phyloP scores from a whole-genome alignment of 1,140 invertebrate species.

The Asobara japonica region DNA sequence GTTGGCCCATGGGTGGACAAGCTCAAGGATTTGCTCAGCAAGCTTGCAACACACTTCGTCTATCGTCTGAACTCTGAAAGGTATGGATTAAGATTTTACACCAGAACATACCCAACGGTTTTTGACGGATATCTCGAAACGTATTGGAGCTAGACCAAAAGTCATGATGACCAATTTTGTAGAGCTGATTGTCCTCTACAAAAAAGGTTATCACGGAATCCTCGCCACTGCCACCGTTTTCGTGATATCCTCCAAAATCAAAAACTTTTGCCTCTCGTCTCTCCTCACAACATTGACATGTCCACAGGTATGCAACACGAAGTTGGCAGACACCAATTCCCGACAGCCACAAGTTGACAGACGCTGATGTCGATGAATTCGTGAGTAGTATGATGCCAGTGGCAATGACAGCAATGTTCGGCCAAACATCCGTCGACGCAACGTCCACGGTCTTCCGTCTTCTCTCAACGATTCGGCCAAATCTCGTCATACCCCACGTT shows the following conservation, averaged over 20 bases:
- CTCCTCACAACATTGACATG: too few species aligned
- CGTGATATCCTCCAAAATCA: too few species aligned
- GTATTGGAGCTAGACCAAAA: too few species aligned
- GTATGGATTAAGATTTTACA: too few species aligned
- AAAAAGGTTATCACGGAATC: too few species aligned
- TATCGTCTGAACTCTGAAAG: slow-evolving; percentile 72
- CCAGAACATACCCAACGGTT: too few species aligned
- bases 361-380: slow-evolving; percentile 85
- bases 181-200: too few species aligned
- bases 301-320: too few species aligned
- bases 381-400: slow-evolving; percentile 78
- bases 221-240: too few species aligned
- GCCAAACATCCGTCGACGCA: slow-evolving; percentile 74
- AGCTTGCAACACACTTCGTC: slow-evolving; percentile 71
- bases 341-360: slow-evolving; percentile 76
- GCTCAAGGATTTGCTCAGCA: slow-evolving; percentile 72
- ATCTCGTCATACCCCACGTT: slow-evolving; percentile 83
- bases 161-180: too few species aligned
- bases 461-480: slow-evolving; percentile 82
- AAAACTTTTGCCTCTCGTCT: too few species aligned
- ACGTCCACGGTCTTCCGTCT: slow-evolving; percentile 77
- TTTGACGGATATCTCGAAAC: too few species aligned
- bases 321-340: slow-evolving; percentile 80
- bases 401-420: slow-evolving; percentile 81
- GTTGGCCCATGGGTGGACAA: slow-evolving; percentile 78